Base-by-base conservation (phyloP, 2,888 invertebrate genomes). In the Stomorhina lunata region DNA sequence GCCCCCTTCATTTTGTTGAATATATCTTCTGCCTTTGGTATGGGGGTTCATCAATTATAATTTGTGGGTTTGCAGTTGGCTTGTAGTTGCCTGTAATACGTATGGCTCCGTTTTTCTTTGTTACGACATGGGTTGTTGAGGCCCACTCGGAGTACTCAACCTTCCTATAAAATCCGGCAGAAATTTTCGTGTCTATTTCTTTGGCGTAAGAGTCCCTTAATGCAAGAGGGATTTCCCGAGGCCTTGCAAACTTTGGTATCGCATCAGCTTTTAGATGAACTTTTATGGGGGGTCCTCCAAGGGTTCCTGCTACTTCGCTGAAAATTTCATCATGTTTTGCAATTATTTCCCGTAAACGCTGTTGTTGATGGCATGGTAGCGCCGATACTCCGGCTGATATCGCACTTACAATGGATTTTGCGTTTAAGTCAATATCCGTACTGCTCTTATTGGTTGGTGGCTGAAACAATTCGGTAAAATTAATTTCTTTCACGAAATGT, bases 1-100 rank as follows among this genome's bases (percentile, higher is more conserved):
- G 59, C 71, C 1, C 34, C 59, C 25, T 48, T 32, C 59, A 72
- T 48, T 48, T 59, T 72, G 17, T 72, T 59, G 22, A 72, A 72
- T 12, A 72, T 34, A 37, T 59, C 34, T 5, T 72, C 71, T 4
- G 59, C 9, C 12, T 6, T 72, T 15, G 59, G 71, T 27, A 73
- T 72, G 10, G 81, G 81, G 40, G 66, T 34, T 81, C 68, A 37
- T 81, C 83, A 25, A 79, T 68, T 2, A 76, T 53, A 32, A 84
- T 79, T 48, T 63, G 61, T 0, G 81, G 59, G 12, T 81, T 84
- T 10, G 78, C 15, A 4, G 82, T 79, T n/a, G 83, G 83, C 15
- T 78, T 84, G 25, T 79, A 83, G 48, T 83, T 77, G 2, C 37
- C 65, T 2, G 55, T 65, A 15, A 76, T 65, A 6, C 65, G 27